Evolutionary conservation across 2,797 vertebrate species (phyloP).

Genomic region (Poeciliopsis presidionis): DNA sequence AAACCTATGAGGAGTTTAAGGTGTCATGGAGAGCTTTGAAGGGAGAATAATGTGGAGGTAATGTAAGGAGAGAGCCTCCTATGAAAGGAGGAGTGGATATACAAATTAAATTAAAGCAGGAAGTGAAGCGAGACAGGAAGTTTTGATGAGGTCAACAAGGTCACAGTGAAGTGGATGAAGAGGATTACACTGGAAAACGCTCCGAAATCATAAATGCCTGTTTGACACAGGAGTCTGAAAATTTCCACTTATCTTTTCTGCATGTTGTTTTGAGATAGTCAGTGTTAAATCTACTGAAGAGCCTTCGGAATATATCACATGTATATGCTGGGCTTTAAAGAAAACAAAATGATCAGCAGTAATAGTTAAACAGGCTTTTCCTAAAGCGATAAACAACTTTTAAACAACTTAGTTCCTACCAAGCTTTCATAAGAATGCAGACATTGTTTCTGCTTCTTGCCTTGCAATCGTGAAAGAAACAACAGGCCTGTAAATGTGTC

Average conservation of each 20-base stretch:
- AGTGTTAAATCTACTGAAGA: not conserved
- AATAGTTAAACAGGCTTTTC: not conserved
- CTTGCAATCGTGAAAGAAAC: not conserved
- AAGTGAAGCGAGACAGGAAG: conserved; percentile 43
- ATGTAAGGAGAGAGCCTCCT: conserved; percentile 11
- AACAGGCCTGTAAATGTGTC: not conserved
- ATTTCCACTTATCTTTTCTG: not conserved
- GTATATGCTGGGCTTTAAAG: not conserved
- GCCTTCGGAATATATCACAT: not conserved
- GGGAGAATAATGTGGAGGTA: not conserved
- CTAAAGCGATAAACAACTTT: too few species aligned
- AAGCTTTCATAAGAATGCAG: not conserved
- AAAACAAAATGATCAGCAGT: not conserved
- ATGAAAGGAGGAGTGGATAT: conserved; percentile 23
- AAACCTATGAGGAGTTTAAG: conserved; percentile 20
- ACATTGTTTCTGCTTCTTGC: not conserved
- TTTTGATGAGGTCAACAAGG: conserved; percentile 38
- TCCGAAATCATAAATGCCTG: not conserved
- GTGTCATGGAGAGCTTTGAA: not conserved
- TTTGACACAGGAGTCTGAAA: not conserved
- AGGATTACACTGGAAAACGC: not conserved
- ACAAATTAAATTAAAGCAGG: conserved; percentile 54
- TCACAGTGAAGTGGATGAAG: conserved; percentile 17
- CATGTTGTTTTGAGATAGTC: not conserved
- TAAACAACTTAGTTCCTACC: not conserved